These are phyloP conservation scores for Coccyzus lansbergi DNA, from an alignment of 2,797 vertebrate species.

Conservation along the genomic window DNA sequence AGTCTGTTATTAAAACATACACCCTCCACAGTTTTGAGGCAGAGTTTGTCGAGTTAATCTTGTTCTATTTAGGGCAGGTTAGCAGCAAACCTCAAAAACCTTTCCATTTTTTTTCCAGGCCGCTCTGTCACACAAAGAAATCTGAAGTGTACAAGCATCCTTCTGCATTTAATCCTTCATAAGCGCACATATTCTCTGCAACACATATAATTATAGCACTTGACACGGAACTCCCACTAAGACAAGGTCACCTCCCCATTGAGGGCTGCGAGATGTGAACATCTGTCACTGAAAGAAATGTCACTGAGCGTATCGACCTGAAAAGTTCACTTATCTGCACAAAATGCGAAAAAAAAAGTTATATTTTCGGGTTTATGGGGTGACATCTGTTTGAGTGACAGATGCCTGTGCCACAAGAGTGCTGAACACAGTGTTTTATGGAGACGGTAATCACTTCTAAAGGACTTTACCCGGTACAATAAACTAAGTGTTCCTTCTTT, in stretches of 20 bases:
- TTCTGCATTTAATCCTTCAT: background rate
- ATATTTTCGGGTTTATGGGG: background rate
- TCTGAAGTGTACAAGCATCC: background rate
- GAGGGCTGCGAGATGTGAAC: slow-evolving; percentile 3
- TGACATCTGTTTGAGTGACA: slow-evolving; percentile 64
- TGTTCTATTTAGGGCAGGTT: background rate
- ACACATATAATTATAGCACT: background rate
- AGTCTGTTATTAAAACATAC: background rate
- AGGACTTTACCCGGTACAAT: slow-evolving; percentile 30
- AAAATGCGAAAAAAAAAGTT: background rate
- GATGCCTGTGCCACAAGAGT: slow-evolving; percentile 12
- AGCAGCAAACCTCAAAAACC: background rate
- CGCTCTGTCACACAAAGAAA: background rate
- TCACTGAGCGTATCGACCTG: background rate
- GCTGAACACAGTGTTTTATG: background rate
- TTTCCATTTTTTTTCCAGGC: background rate
- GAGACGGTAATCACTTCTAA: slow-evolving; percentile 17
- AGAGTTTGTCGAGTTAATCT: background rate
- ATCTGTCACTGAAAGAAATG: slow-evolving; percentile 59
- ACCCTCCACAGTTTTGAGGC: background rate
- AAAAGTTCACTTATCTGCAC: background rate
- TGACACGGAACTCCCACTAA: slow-evolving; percentile 5
- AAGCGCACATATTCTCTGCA: background rate
- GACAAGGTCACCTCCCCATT: slow-evolving; percentile 40
- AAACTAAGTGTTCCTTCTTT: background rate